Percentiles rank a stretch among this genome's conserved stretches.
phyloP scores from a whole-genome alignment of 2,113 vertebrate species.

The Alexandromys fortis region DNA sequence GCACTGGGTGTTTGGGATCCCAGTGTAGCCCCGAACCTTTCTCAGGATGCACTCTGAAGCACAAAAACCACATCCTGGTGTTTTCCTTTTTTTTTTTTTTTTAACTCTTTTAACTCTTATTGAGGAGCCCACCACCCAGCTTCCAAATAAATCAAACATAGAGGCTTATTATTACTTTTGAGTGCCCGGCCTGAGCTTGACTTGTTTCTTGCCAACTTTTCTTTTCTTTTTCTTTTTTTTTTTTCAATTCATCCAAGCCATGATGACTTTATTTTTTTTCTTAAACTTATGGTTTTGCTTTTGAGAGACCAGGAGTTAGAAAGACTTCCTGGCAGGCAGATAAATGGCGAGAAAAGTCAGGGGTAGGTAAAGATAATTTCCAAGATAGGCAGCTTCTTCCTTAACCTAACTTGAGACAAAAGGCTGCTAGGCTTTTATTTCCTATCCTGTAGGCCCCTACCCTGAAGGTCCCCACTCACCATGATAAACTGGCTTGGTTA shows the following conservation, averaged over 20 bases:
- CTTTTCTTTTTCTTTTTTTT: too few relatives aligned
- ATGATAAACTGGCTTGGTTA: too few relatives aligned
- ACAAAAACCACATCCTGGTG: background rate
- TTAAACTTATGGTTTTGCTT: background rate
- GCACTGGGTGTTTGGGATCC: background rate
- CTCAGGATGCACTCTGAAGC: background rate
- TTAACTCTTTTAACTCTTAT: too few relatives aligned
- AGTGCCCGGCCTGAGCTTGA: too few relatives aligned
- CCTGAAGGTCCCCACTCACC: too few relatives aligned
- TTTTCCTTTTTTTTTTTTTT: too few relatives aligned
- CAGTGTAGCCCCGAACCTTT: background rate
- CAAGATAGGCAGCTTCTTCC: background rate
- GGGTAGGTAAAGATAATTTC: background rate
- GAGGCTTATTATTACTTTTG: too few relatives aligned
- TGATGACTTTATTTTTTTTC: background rate
- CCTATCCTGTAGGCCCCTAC: too few relatives aligned
- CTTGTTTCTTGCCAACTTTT: too few relatives aligned
- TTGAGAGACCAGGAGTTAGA: background rate
- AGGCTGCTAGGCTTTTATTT: too few relatives aligned
- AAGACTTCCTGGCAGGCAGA: background rate
- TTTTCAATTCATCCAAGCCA: background rate
- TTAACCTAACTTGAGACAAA: background rate
- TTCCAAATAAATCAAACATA: too few relatives aligned
- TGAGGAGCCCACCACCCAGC: too few relatives aligned
- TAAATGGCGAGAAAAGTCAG: background rate